A percentile compares a stretch with the other conserved stretches of the same genome.
phyloP scores from a whole-genome alignment of 2,113 vertebrate species.

The Microtus montanus region DNA sequence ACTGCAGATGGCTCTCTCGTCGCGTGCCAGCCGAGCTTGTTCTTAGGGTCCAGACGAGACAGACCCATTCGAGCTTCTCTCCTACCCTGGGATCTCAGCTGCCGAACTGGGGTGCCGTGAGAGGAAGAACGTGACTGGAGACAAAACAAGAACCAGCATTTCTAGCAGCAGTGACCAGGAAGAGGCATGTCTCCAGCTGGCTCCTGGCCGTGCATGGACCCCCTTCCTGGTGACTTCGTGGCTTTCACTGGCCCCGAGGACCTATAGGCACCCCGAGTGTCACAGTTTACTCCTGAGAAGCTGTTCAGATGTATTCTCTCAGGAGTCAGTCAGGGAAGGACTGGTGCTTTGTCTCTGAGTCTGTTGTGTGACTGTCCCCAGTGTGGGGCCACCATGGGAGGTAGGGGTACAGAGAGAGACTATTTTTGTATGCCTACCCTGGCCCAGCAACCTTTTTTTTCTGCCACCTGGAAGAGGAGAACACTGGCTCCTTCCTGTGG shows the following conservation, averaged over 20 bases:
- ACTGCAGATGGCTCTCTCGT: not conserved
- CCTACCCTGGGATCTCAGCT: too few relatives aligned
- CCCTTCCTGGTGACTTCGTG: not conserved
- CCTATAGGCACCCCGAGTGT: not conserved
- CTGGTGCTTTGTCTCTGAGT: not conserved
- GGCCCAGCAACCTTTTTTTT: too few relatives aligned
- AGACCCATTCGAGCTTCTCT: not conserved
- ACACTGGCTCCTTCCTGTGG: not conserved
- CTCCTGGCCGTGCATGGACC: too few relatives aligned
- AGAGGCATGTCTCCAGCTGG: not conserved
- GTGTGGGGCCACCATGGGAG: not conserved
- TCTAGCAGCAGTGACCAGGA: not conserved
- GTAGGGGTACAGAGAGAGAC: rapidly evolving
- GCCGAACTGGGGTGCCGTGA: not conserved
- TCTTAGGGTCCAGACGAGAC: not conserved
- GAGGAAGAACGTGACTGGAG: too few relatives aligned
- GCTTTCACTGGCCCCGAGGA: not conserved
- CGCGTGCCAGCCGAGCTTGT: not conserved
- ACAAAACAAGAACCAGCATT: not conserved
- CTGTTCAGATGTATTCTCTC: not conserved
- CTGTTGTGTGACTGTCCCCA: not conserved
- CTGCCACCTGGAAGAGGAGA: not conserved
- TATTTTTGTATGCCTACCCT: rapidly evolving
- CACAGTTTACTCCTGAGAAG: not conserved
- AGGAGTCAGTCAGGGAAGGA: not conserved